Evolutionary conservation across 2,113 vertebrate species (phyloP).

Genomic region (Machaerirhynchus nigripectus): DNA sequence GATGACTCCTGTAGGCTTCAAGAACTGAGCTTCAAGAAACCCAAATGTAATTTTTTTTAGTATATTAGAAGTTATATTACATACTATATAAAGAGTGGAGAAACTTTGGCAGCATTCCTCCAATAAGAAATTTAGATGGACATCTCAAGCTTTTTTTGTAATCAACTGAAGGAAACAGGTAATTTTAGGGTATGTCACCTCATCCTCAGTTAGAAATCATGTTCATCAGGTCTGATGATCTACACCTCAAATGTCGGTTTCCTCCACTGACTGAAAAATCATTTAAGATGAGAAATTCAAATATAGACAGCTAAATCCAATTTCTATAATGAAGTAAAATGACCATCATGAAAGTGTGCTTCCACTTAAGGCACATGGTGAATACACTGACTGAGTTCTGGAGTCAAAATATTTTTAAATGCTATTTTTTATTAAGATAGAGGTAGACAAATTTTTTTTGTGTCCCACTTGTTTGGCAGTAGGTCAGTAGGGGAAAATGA

Average conservation of each 20-base stretch:
- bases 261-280: neutral
- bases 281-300: neutral
- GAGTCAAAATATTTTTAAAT: neutral
- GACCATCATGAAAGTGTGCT: neutral
- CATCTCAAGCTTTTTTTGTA: neutral
- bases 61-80: neutral
- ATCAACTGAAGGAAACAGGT: neutral
- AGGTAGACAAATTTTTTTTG: neutral
- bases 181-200: neutral
- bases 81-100: neutral
- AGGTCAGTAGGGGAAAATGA: neutral
- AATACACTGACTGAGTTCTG: neutral
- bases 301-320: neutral
- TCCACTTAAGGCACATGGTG: neutral
- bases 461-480: neutral
- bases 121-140: neutral
- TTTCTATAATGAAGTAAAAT: neutral
- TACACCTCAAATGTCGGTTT: neutral
- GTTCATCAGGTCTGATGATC: neutral
- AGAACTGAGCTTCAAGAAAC: neutral
- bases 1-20: neutral
- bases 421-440: neutral
- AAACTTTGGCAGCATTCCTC: neutral
- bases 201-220: neutral
- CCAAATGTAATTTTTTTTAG: neutral